phyloP scores from a whole-genome alignment of 2,113 vertebrate genomes.

The Numenius arquata region DNA sequence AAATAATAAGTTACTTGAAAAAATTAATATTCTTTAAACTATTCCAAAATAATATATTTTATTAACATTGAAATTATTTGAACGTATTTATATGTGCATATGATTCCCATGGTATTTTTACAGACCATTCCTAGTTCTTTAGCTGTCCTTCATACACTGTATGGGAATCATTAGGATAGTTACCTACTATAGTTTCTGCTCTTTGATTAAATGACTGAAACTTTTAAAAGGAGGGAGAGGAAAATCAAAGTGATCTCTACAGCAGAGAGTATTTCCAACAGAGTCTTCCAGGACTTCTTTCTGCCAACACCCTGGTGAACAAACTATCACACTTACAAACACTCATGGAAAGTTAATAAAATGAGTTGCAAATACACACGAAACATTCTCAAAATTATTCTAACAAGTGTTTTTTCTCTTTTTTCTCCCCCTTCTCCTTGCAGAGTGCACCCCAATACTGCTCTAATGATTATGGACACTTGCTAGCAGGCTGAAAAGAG shows the following conservation, averaged over 20 bases:
- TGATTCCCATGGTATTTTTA: neutral
- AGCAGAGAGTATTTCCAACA: neutral
- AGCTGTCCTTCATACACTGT: neutral
- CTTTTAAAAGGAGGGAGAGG: neutral
- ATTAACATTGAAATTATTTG: neutral
- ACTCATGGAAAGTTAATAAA: neutral
- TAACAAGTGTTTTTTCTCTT: neutral
- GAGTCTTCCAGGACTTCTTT: neutral
- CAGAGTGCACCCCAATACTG: neutral
- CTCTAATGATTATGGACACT: accelerated
- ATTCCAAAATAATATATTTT: neutral
- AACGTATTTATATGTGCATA: neutral
- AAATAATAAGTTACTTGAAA: conserved; percentile 28
- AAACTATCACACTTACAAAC: neutral
- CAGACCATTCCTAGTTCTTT: neutral
- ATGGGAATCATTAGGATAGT: neutral
- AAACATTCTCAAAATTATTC: neutral
- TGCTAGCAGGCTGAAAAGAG: neutral
- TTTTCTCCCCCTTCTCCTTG: neutral
- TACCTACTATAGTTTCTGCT: neutral
- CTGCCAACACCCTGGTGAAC: neutral
- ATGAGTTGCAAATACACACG: neutral
- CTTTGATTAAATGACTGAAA: neutral
- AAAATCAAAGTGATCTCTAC: neutral
- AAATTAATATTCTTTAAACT: neutral